These are phyloP conservation scores for Pseudobourletiella spinata DNA, from an alignment of 1,140 invertebrate species.

Conservation along the genomic window DNA sequence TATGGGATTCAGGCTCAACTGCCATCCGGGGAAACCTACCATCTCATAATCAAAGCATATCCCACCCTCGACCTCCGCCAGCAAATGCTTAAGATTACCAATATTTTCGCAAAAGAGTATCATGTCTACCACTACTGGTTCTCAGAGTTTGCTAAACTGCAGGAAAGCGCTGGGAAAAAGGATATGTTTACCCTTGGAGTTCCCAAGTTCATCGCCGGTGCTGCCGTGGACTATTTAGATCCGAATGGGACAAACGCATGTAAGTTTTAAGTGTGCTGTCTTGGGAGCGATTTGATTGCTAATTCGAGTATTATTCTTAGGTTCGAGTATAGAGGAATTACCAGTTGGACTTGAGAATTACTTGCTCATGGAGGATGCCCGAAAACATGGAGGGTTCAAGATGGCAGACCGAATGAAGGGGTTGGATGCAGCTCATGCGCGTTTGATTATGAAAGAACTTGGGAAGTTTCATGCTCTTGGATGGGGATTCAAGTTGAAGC, in stretches of 20 bases:
- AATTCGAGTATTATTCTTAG: background rate
- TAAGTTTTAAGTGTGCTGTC: background rate
- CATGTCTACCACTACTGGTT: conserved; percentile 13
- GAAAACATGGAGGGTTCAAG: conserved; percentile 46
- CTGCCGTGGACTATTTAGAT: conserved; percentile 12
- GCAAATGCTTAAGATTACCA: conserved; percentile 17
- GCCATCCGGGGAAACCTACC: background rate
- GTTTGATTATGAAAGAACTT: conserved; percentile 49
- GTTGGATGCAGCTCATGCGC: conserved; percentile 45
- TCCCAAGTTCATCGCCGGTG: conserved; percentile 9
- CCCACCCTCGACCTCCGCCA: conserved; percentile 14
- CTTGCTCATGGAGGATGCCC: conserved; percentile 23
- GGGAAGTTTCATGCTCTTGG: conserved; percentile 59
- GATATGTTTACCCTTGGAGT: background rate
- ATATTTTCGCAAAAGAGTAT: conserved; percentile 20
- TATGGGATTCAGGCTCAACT: conserved; percentile 1
- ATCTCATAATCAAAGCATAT: conserved; percentile 19
- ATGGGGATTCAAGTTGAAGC: conserved; percentile 55
- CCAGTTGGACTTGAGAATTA: conserved; percentile 8
- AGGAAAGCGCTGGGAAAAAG: conserved; percentile 1
- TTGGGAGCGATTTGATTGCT: background rate
- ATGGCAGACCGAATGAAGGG: conserved; percentile 47
- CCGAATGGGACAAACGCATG: too few species aligned
- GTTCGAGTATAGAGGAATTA: background rate
- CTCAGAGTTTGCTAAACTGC: conserved; percentile 2